These are phyloP conservation scores for Mylabris sibirica DNA, from an alignment of 2,888 invertebrate genomes.

Conservation along the genomic window DNA sequence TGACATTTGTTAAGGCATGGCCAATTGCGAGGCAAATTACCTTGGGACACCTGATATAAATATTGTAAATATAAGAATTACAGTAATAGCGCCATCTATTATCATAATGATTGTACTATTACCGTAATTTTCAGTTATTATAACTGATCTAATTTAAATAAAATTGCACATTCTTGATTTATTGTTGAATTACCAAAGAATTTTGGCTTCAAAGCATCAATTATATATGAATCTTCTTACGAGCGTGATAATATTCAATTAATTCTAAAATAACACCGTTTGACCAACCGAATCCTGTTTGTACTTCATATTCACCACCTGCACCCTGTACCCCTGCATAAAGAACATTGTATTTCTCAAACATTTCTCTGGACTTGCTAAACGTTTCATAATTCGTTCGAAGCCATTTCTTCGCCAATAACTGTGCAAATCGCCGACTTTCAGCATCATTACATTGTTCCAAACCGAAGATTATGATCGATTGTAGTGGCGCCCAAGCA, in stretches of 20 bases:
- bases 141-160: too few species aligned
- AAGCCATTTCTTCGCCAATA: conserved; percentile 75
- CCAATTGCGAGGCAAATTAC: too few species aligned
- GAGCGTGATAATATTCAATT: conserved; percentile 67
- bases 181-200: background rate
- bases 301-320: conserved; percentile 73
- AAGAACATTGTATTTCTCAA: conserved; percentile 76
- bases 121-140: background rate
- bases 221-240: background rate
- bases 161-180: background rate
- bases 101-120: background rate
- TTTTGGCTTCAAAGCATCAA: background rate
- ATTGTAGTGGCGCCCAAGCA: conserved; percentile 85
- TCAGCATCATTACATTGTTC: conserved; percentile 56
- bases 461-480: conserved; percentile 74
- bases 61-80: conserved; percentile 4
- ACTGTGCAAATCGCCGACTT: conserved; percentile 57
- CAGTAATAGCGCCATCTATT: conserved; percentile 2
- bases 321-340: conserved; percentile 70
- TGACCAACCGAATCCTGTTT: conserved; percentile 57
- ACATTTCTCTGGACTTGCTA: conserved; percentile 69
- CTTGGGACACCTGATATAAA: too few species aligned
- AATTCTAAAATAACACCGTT: conserved; percentile 54
- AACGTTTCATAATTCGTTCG: conserved; percentile 71
- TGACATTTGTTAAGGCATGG: too few species aligned